A percentile compares a stretch with the other conserved stretches of the same genome.
Conservation (phyloP, 2,888 invertebrate genomes). For the Parasteatoda lunata region DNA sequence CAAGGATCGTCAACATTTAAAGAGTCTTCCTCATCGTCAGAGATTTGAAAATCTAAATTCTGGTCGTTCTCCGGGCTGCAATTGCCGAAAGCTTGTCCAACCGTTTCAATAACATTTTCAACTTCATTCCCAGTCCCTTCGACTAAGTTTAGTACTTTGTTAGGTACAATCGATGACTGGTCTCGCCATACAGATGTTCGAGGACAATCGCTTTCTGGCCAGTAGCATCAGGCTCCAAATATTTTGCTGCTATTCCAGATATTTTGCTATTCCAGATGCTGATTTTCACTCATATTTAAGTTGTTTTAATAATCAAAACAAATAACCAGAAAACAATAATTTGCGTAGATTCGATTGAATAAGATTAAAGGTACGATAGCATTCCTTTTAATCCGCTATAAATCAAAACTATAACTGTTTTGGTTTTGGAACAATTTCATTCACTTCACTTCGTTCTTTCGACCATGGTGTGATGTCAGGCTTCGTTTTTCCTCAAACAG, state of each 20-base stretch:
- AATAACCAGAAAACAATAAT: no score
- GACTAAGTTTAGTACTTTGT: neutral
- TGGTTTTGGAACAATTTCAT: no score
- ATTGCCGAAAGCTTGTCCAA: neutral
- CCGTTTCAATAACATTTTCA: neutral
- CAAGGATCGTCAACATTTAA: neutral
- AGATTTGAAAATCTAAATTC: neutral
- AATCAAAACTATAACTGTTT: no score
- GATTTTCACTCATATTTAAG: constrained; percentile 1
- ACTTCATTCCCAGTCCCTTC: neutral
- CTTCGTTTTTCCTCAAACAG: no score
- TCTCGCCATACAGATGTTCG: constrained; percentile 9
- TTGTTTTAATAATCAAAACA: no score
- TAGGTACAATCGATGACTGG: no score
- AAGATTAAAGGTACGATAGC: no score
- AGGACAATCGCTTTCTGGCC: constrained; percentile 23
- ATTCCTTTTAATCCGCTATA: no score
- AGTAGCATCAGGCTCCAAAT: constrained; percentile 24
- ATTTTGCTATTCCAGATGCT: neutral
- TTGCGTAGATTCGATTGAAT: no score
- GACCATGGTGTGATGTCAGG: no score
- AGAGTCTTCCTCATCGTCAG: neutral
- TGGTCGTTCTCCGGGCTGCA: neutral
- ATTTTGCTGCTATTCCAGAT: neutral
- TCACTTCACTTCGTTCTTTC: no score